Percentiles rank a stretch among this genome's conserved stretches.
These are phyloP conservation scores for Habropoda laboriosa DNA, from an alignment of 1,140 invertebrate genomes.

Conservation along the genomic window DNA sequence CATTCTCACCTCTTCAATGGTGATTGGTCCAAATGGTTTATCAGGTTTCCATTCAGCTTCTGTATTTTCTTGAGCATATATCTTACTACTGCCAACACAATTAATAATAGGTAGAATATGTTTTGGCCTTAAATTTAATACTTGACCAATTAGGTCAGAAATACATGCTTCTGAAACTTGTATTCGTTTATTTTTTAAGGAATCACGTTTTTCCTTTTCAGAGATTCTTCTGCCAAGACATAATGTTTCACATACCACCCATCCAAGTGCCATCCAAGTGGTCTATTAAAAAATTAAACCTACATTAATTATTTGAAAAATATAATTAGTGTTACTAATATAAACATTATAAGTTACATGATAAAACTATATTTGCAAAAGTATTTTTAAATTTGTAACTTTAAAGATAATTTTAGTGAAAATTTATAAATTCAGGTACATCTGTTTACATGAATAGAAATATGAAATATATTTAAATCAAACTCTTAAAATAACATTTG, in stretches of 20 bases:
- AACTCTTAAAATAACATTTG: neutral
- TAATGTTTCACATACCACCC: constrained; percentile 66
- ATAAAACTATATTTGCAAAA: neutral
- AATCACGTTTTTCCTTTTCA: constrained; percentile 44
- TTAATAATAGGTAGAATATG: constrained; percentile 65
- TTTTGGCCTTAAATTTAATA: constrained; percentile 59
- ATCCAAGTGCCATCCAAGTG: constrained; percentile 68
- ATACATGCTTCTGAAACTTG: constrained; percentile 39
- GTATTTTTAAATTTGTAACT: neutral
- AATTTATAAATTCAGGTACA: neutral
- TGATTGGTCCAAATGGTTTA: constrained; percentile 67
- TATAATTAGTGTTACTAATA: neutral
- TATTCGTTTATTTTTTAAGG: constrained; percentile 45
- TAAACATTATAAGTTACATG: neutral
- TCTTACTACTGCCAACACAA: constrained; percentile 57
- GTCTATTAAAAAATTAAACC: constrained; percentile 67
- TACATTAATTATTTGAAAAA: neutral
- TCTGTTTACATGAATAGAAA: neutral
- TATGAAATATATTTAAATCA: neutral
- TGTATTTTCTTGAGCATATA: constrained; percentile 27
- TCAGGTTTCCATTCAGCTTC: constrained; percentile 29
- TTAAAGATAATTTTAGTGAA: neutral
- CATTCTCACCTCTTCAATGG: constrained; percentile 76
- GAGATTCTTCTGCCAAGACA: constrained; percentile 61
- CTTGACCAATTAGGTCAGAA: constrained; percentile 51